Conservation (phyloP, 2,113 vertebrate species). For the Turdus rufiventris region DNA sequence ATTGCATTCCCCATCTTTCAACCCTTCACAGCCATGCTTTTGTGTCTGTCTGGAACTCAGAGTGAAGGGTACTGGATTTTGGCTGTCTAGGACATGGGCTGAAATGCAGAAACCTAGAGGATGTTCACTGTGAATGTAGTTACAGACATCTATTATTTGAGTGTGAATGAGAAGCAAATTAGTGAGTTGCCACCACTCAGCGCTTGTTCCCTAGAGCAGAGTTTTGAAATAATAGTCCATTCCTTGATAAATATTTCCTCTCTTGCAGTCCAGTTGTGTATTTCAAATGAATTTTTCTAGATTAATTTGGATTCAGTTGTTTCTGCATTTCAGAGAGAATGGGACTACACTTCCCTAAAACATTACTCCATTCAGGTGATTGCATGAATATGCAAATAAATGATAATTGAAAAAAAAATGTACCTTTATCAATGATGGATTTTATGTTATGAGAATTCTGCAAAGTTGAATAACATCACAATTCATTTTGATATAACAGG, state of each 20-base stretch:
- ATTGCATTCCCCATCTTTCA: not conserved
- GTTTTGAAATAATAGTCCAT: not conserved
- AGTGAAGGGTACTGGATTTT: not conserved
- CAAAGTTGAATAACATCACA: not conserved
- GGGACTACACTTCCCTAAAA: not conserved
- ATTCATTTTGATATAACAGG: not conserved
- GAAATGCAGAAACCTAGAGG: not conserved
- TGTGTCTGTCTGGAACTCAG: not conserved
- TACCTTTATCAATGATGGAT: not conserved
- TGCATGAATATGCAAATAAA: not conserved
- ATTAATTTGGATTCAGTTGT: not conserved
- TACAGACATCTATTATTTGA: not conserved
- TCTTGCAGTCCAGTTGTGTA: not conserved
- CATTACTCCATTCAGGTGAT: not conserved
- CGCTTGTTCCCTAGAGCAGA: not conserved
- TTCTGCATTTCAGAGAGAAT: not conserved
- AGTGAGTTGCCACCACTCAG: not conserved
- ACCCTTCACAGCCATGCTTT: not conserved
- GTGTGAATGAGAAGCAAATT: not conserved
- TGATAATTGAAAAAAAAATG: not conserved
- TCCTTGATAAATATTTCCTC: not conserved
- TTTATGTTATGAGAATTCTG: not conserved
- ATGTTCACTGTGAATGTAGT: not conserved
- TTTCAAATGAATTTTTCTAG: not conserved
- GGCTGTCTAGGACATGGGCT: not conserved